Percentiles rank a stretch among this genome's conserved stretches.
These are phyloP conservation scores for Brachyalestes nurse DNA, from an alignment of 2,797 vertebrate genomes.

Conservation along the genomic window DNA sequence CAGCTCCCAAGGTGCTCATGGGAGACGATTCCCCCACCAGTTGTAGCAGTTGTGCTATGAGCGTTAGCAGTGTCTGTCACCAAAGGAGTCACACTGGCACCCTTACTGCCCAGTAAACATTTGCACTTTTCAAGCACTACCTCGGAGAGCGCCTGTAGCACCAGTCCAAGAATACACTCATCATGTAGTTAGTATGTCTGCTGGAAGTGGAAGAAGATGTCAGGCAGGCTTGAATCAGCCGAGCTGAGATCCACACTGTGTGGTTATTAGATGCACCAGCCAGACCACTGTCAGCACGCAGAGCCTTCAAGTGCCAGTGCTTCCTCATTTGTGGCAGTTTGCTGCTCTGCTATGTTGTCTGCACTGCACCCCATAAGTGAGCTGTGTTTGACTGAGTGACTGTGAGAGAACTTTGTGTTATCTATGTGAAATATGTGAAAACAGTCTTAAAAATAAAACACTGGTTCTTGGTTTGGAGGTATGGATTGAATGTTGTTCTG, in stretches of 20 bases:
- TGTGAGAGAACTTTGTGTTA: neutral
- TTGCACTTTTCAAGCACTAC: neutral
- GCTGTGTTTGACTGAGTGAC: conserved; percentile 15
- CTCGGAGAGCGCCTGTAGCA: neutral
- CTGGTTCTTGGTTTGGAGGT: neutral
- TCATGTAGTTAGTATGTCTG: conserved; percentile 21
- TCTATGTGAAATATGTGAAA: neutral
- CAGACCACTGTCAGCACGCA: conserved; percentile 12
- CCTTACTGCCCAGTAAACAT: conserved; percentile 12
- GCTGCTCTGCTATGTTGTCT: neutral
- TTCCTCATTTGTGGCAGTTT: conserved; percentile 7
- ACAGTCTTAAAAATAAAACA: neutral
- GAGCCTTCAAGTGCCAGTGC: neutral
- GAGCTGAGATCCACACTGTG: neutral
- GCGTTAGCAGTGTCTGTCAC: conserved; percentile 10
- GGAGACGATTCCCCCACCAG: neutral
- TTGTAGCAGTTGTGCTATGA: neutral
- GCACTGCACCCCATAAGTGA: neutral
- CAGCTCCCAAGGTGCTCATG: neutral
- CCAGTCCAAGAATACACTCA: conserved; percentile 14
- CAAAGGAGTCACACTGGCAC: conserved; percentile 10
- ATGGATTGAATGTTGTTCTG: neutral
- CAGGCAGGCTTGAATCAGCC: conserved; percentile 5
- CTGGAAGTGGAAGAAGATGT: conserved; percentile 9
- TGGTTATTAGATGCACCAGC: conserved; percentile 17